Percentiles rank a stretch among this genome's conserved stretches.
Evolutionary conservation across 2,888 invertebrate genomes (phyloP).

Genomic region (Mythimna lalbum): DNA sequence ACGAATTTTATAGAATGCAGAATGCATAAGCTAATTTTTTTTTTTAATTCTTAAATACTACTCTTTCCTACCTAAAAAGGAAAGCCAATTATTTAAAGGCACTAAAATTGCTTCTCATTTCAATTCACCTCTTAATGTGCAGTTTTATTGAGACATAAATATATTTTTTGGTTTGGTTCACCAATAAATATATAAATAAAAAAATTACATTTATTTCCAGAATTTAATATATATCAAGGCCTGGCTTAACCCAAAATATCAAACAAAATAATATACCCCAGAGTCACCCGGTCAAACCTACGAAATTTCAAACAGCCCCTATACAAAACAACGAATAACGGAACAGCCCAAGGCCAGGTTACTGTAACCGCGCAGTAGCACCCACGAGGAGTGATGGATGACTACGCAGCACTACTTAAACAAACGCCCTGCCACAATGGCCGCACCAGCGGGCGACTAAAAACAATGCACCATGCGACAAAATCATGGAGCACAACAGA

Average conservation of each 20-base stretch:
- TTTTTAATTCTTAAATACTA: too few relatives aligned
- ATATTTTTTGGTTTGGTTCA: too few relatives aligned
- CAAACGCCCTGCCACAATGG: conserved; percentile 64
- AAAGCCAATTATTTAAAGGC: too few relatives aligned
- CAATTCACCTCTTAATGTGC: neutral
- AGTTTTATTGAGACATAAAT: too few relatives aligned
- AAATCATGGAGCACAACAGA: conserved; percentile 56
- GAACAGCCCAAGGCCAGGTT: conserved; percentile 49
- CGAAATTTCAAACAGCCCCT: conserved; percentile 36
- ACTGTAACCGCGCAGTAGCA: conserved; percentile 84
- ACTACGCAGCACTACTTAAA: conserved; percentile 74
- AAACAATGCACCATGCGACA: conserved; percentile 74
- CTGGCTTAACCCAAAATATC: neutral
- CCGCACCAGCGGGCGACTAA: conserved; percentile 74
- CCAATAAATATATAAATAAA: too few relatives aligned
- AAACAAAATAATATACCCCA: neutral
- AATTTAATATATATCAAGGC: neutral
- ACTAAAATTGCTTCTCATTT: too few relatives aligned
- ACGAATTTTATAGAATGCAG: conserved; percentile 2
- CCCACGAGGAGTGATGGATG: conserved; percentile 79
- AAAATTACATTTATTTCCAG: neutral
- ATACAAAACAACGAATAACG: conserved; percentile 48
- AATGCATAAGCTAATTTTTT: too few relatives aligned
- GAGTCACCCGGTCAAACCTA: too few relatives aligned
- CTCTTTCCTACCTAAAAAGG: neutral